A percentile compares a stretch with the other conserved stretches of the same genome.
phyloP scores from a whole-genome alignment of 1,140 invertebrate species.

The Microplitis mediator region DNA sequence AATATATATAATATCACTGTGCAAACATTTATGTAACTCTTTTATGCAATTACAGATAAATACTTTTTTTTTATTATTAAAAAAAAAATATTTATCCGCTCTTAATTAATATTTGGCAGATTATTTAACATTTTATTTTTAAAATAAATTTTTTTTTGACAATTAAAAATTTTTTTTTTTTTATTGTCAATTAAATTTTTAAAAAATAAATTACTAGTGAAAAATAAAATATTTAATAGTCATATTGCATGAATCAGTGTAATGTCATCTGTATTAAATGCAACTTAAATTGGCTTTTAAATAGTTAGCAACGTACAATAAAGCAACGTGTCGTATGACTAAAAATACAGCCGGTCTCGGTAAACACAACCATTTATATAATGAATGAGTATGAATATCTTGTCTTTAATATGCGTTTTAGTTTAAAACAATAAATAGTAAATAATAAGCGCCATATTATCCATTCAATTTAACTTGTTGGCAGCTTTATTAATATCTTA shows the following conservation, averaged over 20 bases:
- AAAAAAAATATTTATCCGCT: neutral
- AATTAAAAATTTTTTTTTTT: no score
- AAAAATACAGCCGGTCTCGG: slow-evolving; percentile 51
- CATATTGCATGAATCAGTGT: slow-evolving; percentile 14
- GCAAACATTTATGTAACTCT: no score
- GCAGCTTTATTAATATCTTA: neutral
- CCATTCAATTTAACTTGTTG: neutral
- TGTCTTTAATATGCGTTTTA: slow-evolving; percentile 25
- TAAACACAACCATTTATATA: slow-evolving; percentile 55
- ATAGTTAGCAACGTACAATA: slow-evolving; percentile 34
- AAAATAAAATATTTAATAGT: neutral
- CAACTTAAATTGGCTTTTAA: slow-evolving; percentile 26
- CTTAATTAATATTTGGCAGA: neutral
- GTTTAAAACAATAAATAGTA: slow-evolving; percentile 24
- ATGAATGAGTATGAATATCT: slow-evolving; percentile 54
- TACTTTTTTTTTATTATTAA: neutral
- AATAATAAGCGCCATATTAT: neutral
- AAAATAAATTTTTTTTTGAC: no score
- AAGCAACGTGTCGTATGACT: slow-evolving; percentile 39
- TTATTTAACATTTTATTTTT: neutral
- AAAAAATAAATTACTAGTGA: no score
- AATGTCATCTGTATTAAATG: neutral
- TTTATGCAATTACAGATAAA: no score
- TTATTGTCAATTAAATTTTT: no score
- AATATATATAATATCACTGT: no score